Evolutionary conservation across 2,797 vertebrate genomes (phyloP).

Genomic region (Falco rusticolus): DNA sequence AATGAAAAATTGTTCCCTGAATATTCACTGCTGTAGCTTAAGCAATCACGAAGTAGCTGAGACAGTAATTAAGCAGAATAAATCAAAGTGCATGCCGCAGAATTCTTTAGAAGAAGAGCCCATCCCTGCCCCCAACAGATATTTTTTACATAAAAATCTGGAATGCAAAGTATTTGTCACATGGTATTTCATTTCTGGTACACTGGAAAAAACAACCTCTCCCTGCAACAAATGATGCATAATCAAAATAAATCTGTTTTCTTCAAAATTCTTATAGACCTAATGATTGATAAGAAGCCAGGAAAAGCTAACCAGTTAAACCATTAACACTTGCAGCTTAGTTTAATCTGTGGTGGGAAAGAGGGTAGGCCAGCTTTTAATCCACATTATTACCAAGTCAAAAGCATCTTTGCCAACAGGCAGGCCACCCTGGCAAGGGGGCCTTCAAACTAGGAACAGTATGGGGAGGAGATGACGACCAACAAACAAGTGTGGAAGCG

Average conservation of each 20-base stretch:
- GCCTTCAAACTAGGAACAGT: background rate
- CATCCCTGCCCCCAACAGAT: background rate
- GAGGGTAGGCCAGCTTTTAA: background rate
- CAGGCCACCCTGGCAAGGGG: background rate
- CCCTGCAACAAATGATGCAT: background rate
- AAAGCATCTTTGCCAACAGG: background rate
- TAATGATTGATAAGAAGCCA: background rate
- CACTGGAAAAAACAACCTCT: background rate
- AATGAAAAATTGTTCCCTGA: background rate
- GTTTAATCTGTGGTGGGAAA: background rate
- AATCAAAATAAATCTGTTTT: constrained; percentile 42
- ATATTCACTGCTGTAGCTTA: background rate
- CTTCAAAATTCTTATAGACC: background rate
- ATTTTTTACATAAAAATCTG: background rate
- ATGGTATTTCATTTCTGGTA: background rate
- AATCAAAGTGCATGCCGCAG: background rate
- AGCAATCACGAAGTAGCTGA: background rate
- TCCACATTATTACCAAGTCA: background rate
- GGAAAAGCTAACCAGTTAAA: background rate
- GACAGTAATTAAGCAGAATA: background rate
- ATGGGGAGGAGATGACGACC: background rate
- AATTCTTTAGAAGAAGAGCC: background rate
- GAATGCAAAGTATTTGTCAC: background rate
- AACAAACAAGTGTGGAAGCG: background rate
- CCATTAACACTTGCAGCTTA: background rate